Percentiles rank a stretch among this genome's conserved stretches.
These are phyloP conservation scores for Coilia nasus DNA, from an alignment of 2,797 vertebrate species.

Conservation along the genomic window DNA sequence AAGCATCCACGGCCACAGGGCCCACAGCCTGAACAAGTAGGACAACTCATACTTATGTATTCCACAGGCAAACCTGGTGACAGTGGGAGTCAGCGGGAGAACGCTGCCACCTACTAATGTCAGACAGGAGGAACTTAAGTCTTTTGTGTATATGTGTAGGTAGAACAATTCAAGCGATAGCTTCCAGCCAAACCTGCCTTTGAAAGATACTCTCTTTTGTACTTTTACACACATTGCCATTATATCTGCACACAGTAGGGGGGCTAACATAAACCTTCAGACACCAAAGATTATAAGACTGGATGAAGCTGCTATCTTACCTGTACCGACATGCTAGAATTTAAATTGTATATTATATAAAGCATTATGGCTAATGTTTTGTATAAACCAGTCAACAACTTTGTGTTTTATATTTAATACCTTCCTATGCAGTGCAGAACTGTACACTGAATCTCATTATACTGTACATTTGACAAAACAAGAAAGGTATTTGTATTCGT, in stretches of 20 bases:
- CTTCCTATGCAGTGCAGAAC: too few relatives aligned
- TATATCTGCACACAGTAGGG: constrained; percentile 3
- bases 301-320: too few relatives aligned
- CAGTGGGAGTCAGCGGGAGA: background rate
- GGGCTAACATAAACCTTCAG: background rate
- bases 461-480: too few relatives aligned
- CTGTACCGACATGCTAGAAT: too few relatives aligned
- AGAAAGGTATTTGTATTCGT: too few relatives aligned
- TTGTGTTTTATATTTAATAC: too few relatives aligned
- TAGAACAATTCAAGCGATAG: background rate
- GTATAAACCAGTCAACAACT: too few relatives aligned
- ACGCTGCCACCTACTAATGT: background rate
- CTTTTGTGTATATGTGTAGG: background rate
- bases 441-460: too few relatives aligned
- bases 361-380: too few relatives aligned
- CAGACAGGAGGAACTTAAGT: background rate
- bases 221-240: background rate
- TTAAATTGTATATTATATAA: too few relatives aligned
- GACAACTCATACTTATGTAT: constrained; percentile 4
- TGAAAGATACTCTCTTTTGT: background rate
- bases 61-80: background rate
- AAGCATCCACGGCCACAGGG: background rate
- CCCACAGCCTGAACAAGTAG: background rate
- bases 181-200: background rate
- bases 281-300: background rate